Base-by-base conservation (phyloP, 2,888 invertebrate genomes). In the Hymenopus coronatus region DNA sequence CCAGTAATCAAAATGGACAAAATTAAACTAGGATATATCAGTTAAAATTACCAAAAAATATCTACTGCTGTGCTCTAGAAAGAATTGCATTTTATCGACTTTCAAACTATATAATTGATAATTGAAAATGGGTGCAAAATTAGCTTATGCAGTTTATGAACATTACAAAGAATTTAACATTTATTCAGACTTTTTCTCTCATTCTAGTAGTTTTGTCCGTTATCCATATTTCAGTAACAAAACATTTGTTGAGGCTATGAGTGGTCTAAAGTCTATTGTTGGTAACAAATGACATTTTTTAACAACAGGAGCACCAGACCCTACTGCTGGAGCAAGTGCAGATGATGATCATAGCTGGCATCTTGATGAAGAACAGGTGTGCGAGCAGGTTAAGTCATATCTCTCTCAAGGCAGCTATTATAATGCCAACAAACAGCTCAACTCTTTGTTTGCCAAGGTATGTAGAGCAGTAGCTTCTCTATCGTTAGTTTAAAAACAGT, bases 271-370 rank as follows among this genome's bases (percentile, higher is more conserved):
- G 46, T 8, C 14, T 20, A 15, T 1, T 70, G 54, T 70, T 70
- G 40, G 15, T 70, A 70, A 70, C 54, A 70, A 40, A 40, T 54
- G 15, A 25, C 54, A 20, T 70, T 25, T 70, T 70, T 25, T 7
- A 70, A 40, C 15, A 70, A 70, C 95, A 92, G 97, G 97, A 30
- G 97, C 97, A 8, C 97, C 97, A 0, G 97, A 98, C 93, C 97
- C 97, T 0, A 97, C 97, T 0, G 97, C 97, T 0, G 97, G 97
- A 4, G 97, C 97, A 2, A 96, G 97, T 89, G 96, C 97, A 0
- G 97, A 97, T 91, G 97, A 97, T 91, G 97, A 97, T 91, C 97
- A 97, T 92, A 96, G 96, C 85, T 98, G 97, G 97, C 97, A 97
- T 93, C 94, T 97, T 92, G 97, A 97, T 93, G 97, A 97, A 92